A percentile compares a stretch with the other conserved stretches of the same genome.
These are phyloP conservation scores for Paraescarpia echinospica DNA, from an alignment of 1,140 invertebrate species.

Conservation along the genomic window DNA sequence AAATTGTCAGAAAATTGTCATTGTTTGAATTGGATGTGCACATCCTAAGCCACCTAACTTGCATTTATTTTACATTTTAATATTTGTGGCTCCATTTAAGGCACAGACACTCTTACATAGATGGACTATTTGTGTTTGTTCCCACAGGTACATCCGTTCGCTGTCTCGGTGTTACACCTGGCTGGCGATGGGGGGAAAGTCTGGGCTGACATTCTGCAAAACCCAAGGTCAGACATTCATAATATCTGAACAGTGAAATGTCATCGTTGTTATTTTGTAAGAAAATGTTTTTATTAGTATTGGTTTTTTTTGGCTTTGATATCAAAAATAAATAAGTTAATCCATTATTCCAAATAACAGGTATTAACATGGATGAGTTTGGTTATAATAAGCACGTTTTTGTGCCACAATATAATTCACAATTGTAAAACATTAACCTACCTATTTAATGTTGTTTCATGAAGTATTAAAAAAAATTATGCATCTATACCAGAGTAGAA, in stretches of 20 bases:
- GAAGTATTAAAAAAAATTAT: too few relatives aligned
- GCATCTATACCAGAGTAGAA: background rate
- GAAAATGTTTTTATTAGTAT: background rate
- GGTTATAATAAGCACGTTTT: background rate
- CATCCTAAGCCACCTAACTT: background rate
- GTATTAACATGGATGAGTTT: background rate
- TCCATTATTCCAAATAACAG: background rate
- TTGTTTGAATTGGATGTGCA: background rate
- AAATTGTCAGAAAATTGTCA: too few relatives aligned
- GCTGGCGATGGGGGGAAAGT: constrained; percentile 94
- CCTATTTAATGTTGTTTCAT: too few relatives aligned
- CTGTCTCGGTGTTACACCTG: constrained; percentile 87
- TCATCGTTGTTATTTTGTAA: background rate
- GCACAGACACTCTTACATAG: background rate
- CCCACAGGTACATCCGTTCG: constrained; percentile 69
- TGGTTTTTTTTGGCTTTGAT: background rate
- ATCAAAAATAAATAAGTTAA: background rate
- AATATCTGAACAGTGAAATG: background rate
- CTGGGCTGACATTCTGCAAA: constrained; percentile 93
- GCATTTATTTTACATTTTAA: background rate
- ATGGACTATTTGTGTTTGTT: background rate
- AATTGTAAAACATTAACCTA: background rate
- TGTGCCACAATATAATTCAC: background rate
- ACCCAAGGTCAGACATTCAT: constrained; percentile 70
- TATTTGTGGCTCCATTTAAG: too few relatives aligned